These are phyloP conservation scores for Nebria salina DNA, from an alignment of 2,888 invertebrate species.

Conservation along the genomic window DNA sequence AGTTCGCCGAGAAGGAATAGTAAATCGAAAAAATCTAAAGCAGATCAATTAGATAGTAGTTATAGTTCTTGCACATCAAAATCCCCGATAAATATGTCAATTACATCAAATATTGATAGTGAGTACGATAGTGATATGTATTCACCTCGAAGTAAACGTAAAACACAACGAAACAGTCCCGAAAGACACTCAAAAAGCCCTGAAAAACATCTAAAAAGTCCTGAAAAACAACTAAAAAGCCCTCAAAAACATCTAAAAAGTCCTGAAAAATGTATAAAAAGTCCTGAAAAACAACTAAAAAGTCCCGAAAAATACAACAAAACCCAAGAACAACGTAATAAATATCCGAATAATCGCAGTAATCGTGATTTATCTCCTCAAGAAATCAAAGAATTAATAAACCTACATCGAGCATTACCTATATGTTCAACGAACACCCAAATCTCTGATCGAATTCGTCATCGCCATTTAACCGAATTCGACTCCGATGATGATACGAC, in stretches of 20 bases:
- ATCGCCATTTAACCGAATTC: slow-evolving; percentile 49
- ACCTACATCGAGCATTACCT: slow-evolving; percentile 10
- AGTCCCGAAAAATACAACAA: not conserved
- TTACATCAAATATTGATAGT: not conserved
- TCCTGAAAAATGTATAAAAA: not conserved
- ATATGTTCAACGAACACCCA: slow-evolving; percentile 53
- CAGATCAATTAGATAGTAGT: not conserved
- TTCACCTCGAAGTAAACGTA: too few species aligned
- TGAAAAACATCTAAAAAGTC: too few species aligned
- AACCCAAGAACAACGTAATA: not conserved
- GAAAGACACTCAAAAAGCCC: too few species aligned
- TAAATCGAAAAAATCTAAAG: not conserved
- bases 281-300: not conserved
- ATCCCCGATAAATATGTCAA: not conserved
- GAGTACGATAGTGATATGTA: too few species aligned
- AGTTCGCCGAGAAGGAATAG: not conserved
- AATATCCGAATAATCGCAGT: not conserved
- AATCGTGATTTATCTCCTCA: not conserved
- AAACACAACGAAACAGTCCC: too few species aligned
- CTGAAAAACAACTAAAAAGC: too few species aligned
- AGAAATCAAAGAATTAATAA: slow-evolving; percentile 7
- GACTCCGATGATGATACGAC: not conserved
- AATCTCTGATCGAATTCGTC: slow-evolving; percentile 58
- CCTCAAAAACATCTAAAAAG: too few species aligned
- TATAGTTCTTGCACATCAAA: not conserved